Evolutionary conservation across 2,113 vertebrate species (phyloP).

Genomic region (Cyanocitta stelleri): DNA sequence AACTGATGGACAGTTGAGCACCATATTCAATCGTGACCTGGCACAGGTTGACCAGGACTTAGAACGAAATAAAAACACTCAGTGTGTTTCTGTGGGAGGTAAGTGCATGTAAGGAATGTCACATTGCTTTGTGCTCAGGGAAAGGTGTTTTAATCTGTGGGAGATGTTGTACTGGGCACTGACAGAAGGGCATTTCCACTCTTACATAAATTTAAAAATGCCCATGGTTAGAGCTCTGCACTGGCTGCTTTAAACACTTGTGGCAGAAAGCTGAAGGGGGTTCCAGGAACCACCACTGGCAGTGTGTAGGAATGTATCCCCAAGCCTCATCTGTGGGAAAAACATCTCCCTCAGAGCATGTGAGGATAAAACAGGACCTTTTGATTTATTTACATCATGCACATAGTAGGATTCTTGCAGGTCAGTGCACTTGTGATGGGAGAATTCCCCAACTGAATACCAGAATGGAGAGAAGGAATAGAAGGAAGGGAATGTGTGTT

Average conservation of each 20-base stretch:
- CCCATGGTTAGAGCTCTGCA: neutral
- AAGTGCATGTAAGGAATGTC: neutral
- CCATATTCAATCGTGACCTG: neutral
- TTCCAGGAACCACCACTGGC: neutral
- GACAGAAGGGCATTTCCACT: neutral
- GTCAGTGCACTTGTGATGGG: neutral
- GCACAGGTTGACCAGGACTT: neutral
- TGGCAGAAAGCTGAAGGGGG: neutral
- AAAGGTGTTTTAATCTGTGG: neutral
- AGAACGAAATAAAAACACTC: neutral
- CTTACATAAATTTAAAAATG: neutral
- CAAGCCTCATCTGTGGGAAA: neutral
- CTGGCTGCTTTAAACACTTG: neutral
- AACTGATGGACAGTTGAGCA: neutral
- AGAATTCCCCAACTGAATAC: neutral
- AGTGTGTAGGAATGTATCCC: neutral
- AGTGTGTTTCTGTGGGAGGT: neutral
- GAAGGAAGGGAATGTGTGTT: neutral
- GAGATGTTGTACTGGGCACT: neutral
- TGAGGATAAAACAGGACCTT: neutral
- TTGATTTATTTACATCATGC: neutral
- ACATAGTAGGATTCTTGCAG: neutral
- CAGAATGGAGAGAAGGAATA: neutral
- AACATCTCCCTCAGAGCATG: neutral
- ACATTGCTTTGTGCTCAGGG: neutral